These are phyloP conservation scores for Tortrix viridana DNA, from an alignment of 2,888 invertebrate species.

Conservation along the genomic window DNA sequence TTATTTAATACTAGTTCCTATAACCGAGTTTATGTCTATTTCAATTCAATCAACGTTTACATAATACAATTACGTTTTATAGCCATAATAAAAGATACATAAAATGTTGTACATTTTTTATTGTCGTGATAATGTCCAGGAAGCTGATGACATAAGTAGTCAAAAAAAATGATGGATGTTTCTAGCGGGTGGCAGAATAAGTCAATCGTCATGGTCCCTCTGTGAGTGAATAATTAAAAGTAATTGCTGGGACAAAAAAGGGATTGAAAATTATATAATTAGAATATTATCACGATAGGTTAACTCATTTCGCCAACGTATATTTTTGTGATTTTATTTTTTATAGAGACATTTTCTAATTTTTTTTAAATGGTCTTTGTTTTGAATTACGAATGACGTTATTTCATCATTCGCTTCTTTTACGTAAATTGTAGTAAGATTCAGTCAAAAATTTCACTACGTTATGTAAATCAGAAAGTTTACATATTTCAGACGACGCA, in stretches of 20 bases:
- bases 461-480: too few species aligned
- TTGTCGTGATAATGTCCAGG: slow-evolving; percentile 6
- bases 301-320: too few species aligned
- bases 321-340: too few species aligned
- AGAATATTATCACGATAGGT: too few species aligned
- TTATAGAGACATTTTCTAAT: too few species aligned
- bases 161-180: slow-evolving; percentile 12
- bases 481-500: too few species aligned
- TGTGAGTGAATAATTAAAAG: slow-evolving; percentile 9
- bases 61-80: slow-evolving; percentile 20
- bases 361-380: too few species aligned
- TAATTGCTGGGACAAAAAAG: slow-evolving; percentile 12
- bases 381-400: too few species aligned
- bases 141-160: slow-evolving; percentile 14
- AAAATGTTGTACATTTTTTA: slow-evolving; percentile 20
- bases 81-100: slow-evolving; percentile 14
- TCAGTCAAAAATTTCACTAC: too few species aligned
- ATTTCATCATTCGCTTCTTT: too few species aligned
- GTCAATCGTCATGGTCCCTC: slow-evolving; percentile 16
- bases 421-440: too few species aligned
- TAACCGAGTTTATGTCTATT: background rate
- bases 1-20: background rate
- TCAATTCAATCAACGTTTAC: slow-evolving; percentile 13
- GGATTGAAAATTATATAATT: too few species aligned
- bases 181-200: background rate